Percentiles rank a stretch among this genome's conserved stretches.
phyloP scores from a whole-genome alignment of 2,888 invertebrate genomes.

The Ditula angustiorana region DNA sequence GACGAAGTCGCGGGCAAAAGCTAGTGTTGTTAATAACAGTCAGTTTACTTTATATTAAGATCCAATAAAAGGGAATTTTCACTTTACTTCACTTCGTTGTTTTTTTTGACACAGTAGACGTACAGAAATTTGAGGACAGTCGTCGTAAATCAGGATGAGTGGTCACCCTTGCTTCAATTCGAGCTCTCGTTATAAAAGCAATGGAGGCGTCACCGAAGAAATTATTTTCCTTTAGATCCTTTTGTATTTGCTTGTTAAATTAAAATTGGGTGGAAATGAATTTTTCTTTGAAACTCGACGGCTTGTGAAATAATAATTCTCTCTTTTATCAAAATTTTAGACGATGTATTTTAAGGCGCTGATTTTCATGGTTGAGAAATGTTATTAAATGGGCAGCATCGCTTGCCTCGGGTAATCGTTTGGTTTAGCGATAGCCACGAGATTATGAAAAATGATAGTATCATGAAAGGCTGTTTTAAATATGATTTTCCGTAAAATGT shows the following conservation, averaged over 20 bases:
- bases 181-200: conserved; percentile 3
- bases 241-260: conserved; percentile 55
- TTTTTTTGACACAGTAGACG: no score
- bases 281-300: conserved; percentile 28
- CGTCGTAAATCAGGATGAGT: neutral
- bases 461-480: neutral
- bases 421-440: neutral
- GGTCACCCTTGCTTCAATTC: conserved; percentile 2
- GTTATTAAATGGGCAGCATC: neutral
- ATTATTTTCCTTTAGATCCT: conserved; percentile 51
- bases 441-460: neutral
- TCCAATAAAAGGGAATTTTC: no score
- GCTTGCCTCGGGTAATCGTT: neutral
- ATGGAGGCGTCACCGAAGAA: conserved; percentile 31
- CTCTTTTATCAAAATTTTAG: conserved; percentile 8
- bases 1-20: no score
- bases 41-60: no score
- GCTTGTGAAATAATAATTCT: conserved; percentile 35
- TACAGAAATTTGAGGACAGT: neutral
- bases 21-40: no score
- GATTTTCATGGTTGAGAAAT: neutral
- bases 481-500: neutral
- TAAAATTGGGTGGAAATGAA: conserved; percentile 53
- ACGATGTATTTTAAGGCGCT: neutral
- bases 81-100: no score